These are phyloP conservation scores for Montipora foliosa DNA, from an alignment of 64 coral and sea anemone species.

Conservation along the genomic window DNA sequence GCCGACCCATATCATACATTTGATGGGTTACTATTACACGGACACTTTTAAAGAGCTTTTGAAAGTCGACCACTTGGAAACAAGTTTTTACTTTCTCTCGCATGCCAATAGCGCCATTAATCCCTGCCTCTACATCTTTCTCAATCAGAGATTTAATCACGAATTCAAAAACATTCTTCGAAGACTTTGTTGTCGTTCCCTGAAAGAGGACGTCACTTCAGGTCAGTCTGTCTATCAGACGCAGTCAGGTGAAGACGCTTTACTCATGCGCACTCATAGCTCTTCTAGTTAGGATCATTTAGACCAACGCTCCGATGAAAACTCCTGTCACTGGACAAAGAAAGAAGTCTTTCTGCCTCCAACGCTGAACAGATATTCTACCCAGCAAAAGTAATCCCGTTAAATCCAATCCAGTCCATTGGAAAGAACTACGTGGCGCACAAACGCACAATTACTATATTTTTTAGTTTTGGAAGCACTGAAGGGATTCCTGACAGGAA, in stretches of 20 bases:
- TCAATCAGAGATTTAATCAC: conserved; percentile 76
- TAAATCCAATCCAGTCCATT: neutral
- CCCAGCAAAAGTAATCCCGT: neutral
- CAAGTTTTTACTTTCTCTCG: conserved; percentile 77
- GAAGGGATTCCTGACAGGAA: no score
- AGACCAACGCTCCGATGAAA: neutral
- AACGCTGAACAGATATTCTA: neutral
- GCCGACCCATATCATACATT: conserved; percentile 83
- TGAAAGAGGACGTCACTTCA: neutral
- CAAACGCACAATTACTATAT: no score
- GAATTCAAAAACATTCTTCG: conserved; percentile 79
- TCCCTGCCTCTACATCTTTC: conserved; percentile 78
- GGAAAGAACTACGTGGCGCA: neutral
- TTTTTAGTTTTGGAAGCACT: no score
- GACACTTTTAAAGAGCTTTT: conserved; percentile 15
- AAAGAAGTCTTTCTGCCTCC: neutral
- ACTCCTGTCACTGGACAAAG: neutral
- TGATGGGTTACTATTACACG: conserved; percentile 60
- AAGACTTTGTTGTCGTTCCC: neutral
- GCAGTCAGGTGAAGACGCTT: neutral
- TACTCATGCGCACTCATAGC: neutral
- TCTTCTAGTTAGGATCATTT: neutral
- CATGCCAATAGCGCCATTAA: conserved; percentile 93
- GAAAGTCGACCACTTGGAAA: conserved; percentile 38
- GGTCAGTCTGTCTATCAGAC: conserved; percentile 12